Conservation (phyloP, 2,888 invertebrate genomes). For the Quadroppia sp. region DNA sequence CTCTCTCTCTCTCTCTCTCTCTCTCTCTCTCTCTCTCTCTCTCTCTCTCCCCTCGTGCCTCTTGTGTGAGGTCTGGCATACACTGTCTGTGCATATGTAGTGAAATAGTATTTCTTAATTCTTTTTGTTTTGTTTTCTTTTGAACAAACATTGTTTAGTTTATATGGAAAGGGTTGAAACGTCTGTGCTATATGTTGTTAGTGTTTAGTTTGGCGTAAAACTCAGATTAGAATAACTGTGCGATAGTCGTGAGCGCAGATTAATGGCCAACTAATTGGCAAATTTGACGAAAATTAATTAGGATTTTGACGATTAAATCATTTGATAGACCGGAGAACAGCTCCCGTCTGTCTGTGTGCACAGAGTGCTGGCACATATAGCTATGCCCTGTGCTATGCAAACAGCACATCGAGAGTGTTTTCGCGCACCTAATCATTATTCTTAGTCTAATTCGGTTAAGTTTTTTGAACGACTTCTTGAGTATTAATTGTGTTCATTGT, state of each 20-base stretch:
- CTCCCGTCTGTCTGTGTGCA: too few relatives aligned
- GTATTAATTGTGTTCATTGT: not conserved
- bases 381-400: not conserved
- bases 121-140: too few relatives aligned
- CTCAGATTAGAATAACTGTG: not conserved
- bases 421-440: constrained; percentile 6
- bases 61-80: too few relatives aligned
- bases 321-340: constrained; percentile 17
- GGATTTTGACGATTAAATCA: constrained; percentile 6
- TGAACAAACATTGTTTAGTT: too few relatives aligned
- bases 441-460: not conserved
- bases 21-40: too few relatives aligned
- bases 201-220: constrained; percentile 22
- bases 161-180: not conserved
- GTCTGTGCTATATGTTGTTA: not conserved
- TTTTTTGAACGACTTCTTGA: not conserved
- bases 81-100: too few relatives aligned
- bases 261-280: constrained; percentile 24
- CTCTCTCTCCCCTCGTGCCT: too few relatives aligned
- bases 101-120: too few relatives aligned
- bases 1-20: too few relatives aligned
- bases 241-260: constrained; percentile 11
- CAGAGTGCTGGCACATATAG: not conserved
- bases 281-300: constrained; percentile 35
- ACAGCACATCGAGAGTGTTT: not conserved